Evolutionary conservation across 92 coral and sea anemone species (phyloP).

Genomic region (Porites cylindrica): DNA sequence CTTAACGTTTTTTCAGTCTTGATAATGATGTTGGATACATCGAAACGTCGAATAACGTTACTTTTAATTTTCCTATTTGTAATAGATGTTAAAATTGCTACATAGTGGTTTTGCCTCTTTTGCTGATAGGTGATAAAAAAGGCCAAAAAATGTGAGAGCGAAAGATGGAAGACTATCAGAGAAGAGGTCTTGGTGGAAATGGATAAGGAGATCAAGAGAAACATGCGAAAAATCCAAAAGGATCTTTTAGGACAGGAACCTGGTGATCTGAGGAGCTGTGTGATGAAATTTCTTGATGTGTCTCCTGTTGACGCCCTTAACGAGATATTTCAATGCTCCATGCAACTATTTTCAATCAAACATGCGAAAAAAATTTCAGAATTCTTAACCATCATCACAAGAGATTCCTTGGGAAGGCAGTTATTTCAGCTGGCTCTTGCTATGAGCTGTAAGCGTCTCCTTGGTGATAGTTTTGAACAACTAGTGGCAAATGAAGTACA

Average conservation of each 20-base stretch:
- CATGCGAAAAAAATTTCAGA: constrained; percentile 38
- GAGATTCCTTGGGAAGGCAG: constrained; percentile 59
- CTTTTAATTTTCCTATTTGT: neutral
- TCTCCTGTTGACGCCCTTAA: constrained; percentile 72
- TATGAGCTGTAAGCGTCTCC: constrained; percentile 66
- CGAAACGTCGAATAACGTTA: too few relatives aligned
- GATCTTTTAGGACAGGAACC: constrained; percentile 77
- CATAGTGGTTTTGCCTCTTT: neutral
- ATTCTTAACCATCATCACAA: constrained; percentile 55
- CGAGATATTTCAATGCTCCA: constrained; percentile 72
- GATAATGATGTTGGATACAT: too few relatives aligned
- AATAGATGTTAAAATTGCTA: neutral
- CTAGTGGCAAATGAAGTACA: constrained; percentile 11
- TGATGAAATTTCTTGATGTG: constrained; percentile 66
- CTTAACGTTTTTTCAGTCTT: too few relatives aligned
- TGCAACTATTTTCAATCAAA: constrained; percentile 59
- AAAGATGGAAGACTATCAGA: constrained; percentile 65
- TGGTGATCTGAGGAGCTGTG: constrained; percentile 79
- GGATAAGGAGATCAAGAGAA: constrained; percentile 74
- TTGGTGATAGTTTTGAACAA: constrained; percentile 38
- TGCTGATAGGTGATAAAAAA: constrained; percentile 69
- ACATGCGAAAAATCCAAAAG: constrained; percentile 72
- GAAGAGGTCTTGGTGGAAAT: constrained; percentile 67
- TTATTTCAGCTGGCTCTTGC: constrained; percentile 79
- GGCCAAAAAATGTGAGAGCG: constrained; percentile 74